phyloP scores from a whole-genome alignment of 2,797 vertebrate species.

The Malurus splendens region DNA sequence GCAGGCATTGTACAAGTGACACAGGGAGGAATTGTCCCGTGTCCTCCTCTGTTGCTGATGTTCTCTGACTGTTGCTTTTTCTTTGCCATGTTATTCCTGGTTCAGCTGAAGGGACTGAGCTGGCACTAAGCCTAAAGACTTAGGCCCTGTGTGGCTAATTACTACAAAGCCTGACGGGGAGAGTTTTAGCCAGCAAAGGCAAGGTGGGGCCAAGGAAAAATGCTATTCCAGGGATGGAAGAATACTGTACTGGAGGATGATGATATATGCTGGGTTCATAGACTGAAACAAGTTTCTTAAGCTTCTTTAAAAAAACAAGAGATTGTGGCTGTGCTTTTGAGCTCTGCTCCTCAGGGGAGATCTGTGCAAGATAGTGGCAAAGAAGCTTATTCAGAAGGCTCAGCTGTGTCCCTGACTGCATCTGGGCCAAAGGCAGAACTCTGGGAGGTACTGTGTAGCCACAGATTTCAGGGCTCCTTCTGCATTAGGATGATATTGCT shows the following conservation, averaged over 20 bases:
- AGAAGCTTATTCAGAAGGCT: background rate
- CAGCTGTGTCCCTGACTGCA: background rate
- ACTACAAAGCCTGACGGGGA: background rate
- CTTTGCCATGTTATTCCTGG: background rate
- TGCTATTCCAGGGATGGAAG: background rate
- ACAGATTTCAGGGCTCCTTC: background rate
- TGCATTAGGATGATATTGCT: background rate
- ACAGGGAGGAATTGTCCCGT: accelerated
- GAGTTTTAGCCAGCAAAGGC: background rate
- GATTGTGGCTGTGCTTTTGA: background rate
- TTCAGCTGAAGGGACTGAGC: background rate
- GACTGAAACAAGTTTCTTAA: background rate
- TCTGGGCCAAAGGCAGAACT: background rate
- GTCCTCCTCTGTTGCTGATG: background rate
- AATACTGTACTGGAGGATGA: background rate
- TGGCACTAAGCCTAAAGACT: background rate
- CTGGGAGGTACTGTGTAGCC: background rate
- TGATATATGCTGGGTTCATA: background rate
- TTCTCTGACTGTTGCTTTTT: background rate
- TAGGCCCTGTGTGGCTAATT: background rate
- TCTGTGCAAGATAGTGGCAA: background rate
- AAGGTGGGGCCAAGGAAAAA: background rate
- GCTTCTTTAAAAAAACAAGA: background rate
- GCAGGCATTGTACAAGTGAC: background rate
- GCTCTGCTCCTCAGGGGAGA: background rate